Conservation (phyloP, 1,140 invertebrate genomes). For the Idris sp. region DNA sequence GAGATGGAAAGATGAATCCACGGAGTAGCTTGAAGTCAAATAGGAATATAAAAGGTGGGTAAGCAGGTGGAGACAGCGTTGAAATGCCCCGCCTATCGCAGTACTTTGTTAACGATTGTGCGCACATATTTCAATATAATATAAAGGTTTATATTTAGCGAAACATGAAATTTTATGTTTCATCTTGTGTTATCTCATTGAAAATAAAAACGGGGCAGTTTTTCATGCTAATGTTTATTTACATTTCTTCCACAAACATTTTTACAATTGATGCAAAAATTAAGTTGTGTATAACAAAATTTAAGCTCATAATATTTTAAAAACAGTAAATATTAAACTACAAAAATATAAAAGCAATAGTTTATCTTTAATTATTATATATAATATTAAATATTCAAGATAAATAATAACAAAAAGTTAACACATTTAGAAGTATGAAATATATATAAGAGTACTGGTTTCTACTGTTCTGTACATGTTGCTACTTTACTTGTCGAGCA, state of each 20-base stretch:
- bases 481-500: too few species aligned
- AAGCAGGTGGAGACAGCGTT: slow-evolving; percentile 67
- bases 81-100: slow-evolving; percentile 71
- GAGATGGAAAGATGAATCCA: slow-evolving; percentile 38
- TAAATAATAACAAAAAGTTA: too few species aligned
- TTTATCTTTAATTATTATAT: too few species aligned
- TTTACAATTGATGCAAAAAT: slow-evolving; percentile 7
- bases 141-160: slow-evolving; percentile 25
- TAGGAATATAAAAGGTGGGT: slow-evolving; percentile 65
- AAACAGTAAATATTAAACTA: too few species aligned
- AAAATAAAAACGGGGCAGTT: slow-evolving; percentile 18
- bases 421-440: too few species aligned
- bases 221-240: slow-evolving; percentile 31
- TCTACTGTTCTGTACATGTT: too few species aligned
- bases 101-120: slow-evolving; percentile 65
- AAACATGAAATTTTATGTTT: slow-evolving; percentile 21
- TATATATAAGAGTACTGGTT: too few species aligned
- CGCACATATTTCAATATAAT: slow-evolving; percentile 58
- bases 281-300: too few species aligned
- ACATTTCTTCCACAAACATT: slow-evolving; percentile 10
- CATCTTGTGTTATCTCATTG: slow-evolving; percentile 15
- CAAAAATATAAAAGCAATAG: too few species aligned
- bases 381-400: too few species aligned
- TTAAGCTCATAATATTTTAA: too few species aligned
- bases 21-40: slow-evolving; percentile 34